These are phyloP conservation scores for Diploscapter pachys DNA, from an alignment of 1,140 invertebrate genomes.

Conservation along the genomic window DNA sequence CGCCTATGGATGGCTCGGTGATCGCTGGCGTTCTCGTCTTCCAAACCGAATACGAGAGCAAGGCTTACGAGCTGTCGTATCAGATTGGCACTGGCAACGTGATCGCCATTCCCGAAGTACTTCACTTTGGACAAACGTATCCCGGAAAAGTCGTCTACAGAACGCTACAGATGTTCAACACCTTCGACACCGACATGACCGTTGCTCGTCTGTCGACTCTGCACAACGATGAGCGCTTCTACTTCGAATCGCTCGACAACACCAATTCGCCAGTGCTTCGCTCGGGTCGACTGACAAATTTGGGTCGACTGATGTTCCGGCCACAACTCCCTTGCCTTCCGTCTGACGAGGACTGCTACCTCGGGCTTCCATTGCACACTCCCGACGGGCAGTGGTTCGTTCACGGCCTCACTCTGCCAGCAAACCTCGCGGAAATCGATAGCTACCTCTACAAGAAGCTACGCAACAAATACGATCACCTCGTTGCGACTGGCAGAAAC, in stretches of 20 bases:
- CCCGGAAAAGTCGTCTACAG: slow-evolving; percentile 70
- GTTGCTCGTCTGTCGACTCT: slow-evolving; percentile 39
- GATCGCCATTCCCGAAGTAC: slow-evolving; percentile 77
- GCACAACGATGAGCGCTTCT: slow-evolving; percentile 46
- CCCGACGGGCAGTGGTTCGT: slow-evolving; percentile 71
- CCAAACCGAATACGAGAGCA: slow-evolving; percentile 26
- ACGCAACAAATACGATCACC: slow-evolving; percentile 59
- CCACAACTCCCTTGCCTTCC: slow-evolving; percentile 68
- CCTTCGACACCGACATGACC: slow-evolving; percentile 46
- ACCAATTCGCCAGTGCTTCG: slow-evolving; percentile 21
- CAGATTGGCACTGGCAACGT: slow-evolving; percentile 67
- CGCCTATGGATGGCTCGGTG: slow-evolving; percentile 9
- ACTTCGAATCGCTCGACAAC: slow-evolving; percentile 36
- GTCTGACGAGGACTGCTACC: slow-evolving; percentile 70
- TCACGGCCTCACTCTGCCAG: slow-evolving; percentile 69
- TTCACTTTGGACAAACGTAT: slow-evolving; percentile 73
- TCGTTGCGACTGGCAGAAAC: slow-evolving; percentile 56
- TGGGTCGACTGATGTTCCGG: slow-evolving; percentile 68
- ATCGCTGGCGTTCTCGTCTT: slow-evolving; percentile 15
- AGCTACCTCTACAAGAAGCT: slow-evolving; percentile 62
- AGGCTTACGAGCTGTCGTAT: slow-evolving; percentile 18
- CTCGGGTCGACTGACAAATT: slow-evolving; percentile 33
- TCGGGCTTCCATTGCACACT: slow-evolving; percentile 66
- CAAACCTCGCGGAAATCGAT: slow-evolving; percentile 63
- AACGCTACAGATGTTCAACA: slow-evolving; percentile 60